Evolutionary conservation across 2,113 vertebrate genomes (phyloP).

Genomic region (Neotoma lepida): DNA sequence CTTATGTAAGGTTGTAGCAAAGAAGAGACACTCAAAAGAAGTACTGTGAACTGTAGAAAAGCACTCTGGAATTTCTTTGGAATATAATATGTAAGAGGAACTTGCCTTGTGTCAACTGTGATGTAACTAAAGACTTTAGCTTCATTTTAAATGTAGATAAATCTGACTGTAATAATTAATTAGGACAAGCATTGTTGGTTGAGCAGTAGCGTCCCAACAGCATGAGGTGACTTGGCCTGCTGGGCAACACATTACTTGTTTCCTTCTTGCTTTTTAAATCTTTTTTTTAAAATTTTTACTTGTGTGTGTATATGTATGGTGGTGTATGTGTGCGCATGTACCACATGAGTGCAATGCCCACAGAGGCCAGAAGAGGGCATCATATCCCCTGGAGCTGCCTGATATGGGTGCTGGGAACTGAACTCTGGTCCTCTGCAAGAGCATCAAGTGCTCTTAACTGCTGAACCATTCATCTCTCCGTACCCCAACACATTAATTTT

Average conservation of each 20-base stretch:
- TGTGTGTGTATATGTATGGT: neutral
- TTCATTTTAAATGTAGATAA: neutral
- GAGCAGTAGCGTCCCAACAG: fast-evolving
- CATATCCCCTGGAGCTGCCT: neutral
- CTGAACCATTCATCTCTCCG: neutral
- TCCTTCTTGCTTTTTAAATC: neutral
- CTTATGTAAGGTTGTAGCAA: neutral
- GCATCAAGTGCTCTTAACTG: neutral
- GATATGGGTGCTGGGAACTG: neutral
- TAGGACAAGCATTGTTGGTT: fast-evolving
- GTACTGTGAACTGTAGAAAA: neutral
- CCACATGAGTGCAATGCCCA: neutral
- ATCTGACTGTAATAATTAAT: neutral
- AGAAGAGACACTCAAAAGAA: neutral
- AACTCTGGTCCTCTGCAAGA: neutral
- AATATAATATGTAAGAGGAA: neutral
- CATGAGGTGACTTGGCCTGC: fast-evolving
- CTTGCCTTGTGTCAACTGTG: neutral
- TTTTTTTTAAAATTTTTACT: neutral
- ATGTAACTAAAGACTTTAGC: neutral
- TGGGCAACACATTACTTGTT: fast-evolving
- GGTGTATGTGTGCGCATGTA: neutral
- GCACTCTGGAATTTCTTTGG: neutral
- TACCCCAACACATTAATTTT: fast-evolving
- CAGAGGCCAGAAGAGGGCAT: neutral